Conservation (phyloP, 2,113 vertebrate genomes). For the Osmerus mordax region DNA sequence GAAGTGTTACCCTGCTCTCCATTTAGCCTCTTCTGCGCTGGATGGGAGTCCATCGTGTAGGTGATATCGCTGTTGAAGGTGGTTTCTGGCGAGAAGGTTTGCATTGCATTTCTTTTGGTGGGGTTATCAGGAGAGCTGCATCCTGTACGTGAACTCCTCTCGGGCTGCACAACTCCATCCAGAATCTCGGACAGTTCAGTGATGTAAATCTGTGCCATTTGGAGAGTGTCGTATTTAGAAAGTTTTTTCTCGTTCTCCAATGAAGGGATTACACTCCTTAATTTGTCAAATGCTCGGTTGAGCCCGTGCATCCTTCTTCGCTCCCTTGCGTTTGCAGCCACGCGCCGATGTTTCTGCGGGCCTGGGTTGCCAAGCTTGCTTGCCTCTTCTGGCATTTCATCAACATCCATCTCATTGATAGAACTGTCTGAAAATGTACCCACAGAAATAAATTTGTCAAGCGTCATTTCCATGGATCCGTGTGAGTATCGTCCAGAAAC, state of each 20-base stretch:
- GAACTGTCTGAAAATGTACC: conserved; percentile 30
- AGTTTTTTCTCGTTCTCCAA: conserved; percentile 77
- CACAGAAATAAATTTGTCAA: conserved; percentile 49
- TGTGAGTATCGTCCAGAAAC: conserved; percentile 37
- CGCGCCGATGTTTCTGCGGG: conserved; percentile 71
- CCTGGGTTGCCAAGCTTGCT: conserved; percentile 35
- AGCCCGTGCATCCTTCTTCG: conserved; percentile 78
- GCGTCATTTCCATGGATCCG: conserved; percentile 31
- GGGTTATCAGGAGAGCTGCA: conserved; percentile 25
- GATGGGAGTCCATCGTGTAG: conserved; percentile 26
- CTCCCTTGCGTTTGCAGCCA: conserved; percentile 78
- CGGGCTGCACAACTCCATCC: conserved; percentile 61
- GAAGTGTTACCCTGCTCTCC: conserved; percentile 39
- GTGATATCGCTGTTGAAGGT: conserved; percentile 17
- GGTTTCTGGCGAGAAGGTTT: conserved; percentile 35
- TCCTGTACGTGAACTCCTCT: conserved; percentile 39
- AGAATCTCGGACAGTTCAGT: conserved; percentile 75
- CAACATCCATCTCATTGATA: conserved; percentile 11
- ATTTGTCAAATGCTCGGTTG: conserved; percentile 77
- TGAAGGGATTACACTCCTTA: conserved; percentile 77
- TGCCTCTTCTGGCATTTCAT: conserved; percentile 15
- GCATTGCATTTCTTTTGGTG: conserved; percentile 46
- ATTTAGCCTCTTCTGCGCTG: conserved; percentile 14
- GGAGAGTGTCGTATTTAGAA: conserved; percentile 80
- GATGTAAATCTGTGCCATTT: conserved; percentile 83